Conservation (phyloP, 2,797 vertebrate genomes). For the Geotrypetes seraphini region DNA sequence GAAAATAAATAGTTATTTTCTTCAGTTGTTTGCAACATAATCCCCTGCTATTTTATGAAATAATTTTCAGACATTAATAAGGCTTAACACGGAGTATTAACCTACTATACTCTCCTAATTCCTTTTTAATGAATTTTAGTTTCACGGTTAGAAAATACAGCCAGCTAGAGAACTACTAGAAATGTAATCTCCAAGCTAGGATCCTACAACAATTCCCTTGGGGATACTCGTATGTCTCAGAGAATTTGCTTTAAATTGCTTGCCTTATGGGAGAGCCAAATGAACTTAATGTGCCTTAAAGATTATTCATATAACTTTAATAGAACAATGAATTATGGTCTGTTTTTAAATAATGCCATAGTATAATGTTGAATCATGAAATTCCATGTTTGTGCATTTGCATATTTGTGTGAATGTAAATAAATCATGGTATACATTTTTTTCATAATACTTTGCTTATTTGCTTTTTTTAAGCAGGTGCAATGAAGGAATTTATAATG, state of each 20-base stretch:
- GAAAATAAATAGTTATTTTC: too few relatives aligned
- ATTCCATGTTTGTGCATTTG: conserved; percentile 9
- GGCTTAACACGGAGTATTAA: conserved; percentile 53
- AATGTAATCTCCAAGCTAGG: conserved; percentile 52
- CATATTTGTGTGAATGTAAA: not conserved
- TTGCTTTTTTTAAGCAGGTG: too few relatives aligned
- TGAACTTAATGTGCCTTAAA: conserved; percentile 14
- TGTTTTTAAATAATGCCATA: conserved; percentile 27
- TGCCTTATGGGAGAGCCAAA: conserved; percentile 23
- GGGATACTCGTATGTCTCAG: conserved; percentile 41
- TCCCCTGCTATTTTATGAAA: conserved; percentile 49
- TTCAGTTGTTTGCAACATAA: conserved; percentile 40
- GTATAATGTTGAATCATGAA: not conserved
- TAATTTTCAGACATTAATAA: conserved; percentile 57
- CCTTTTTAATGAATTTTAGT: conserved; percentile 60
- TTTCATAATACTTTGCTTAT: too few relatives aligned
- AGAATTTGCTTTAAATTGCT: conserved; percentile 27
- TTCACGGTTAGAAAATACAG: conserved; percentile 47
- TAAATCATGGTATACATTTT: too few relatives aligned
- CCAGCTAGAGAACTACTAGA: conserved; percentile 40
- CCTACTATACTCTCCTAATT: conserved; percentile 55
- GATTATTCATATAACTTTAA: conserved; percentile 21
- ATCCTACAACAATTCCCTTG: conserved; percentile 37
- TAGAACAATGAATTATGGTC: conserved; percentile 6
- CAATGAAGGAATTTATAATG: too few relatives aligned